Base-by-base conservation (phyloP, 2,888 invertebrate genomes). In the Andrena fulva region DNA sequence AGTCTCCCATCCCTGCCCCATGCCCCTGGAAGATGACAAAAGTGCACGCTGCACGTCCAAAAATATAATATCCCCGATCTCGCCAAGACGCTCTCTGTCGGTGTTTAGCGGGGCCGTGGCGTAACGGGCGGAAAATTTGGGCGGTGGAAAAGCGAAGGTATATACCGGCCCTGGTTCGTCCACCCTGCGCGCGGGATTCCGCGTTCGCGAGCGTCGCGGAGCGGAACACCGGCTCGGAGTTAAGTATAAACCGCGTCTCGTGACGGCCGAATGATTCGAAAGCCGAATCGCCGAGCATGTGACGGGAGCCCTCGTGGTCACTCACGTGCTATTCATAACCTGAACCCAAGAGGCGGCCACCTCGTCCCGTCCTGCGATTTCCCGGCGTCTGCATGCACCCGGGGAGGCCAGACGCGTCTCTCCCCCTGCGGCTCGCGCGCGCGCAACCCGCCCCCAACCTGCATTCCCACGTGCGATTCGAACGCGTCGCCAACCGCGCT, bases 281-380 rank as follows among this genome's bases (percentile, higher is more conserved):
- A 75, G 73, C 80, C 72, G 86, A 80, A 84, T 79, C 62, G 75
- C 66, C 77, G 75, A 77, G 85, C 87, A 89, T 90, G 90, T 91
- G 90, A 92, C 91, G 87, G 81, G 77, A 86, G 42, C 81, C 89
- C 92, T 92, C 91, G 92, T 91, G 92, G 91, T 89, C 89, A 90
- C 91, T 93, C 93, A 92, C 93, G 92, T 91, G 92, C 92, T 92
- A 91, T 91, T 93, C 92, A 91, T 91, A 92, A 91, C 91, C 83
- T 84, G 82, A 81, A 87, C 82, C 62, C 85, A 72, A 78, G 72
- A 80, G 52, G 73, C 48, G 72, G 48, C 42, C 42, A 5, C 42
- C 16, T 67, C 70, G 73, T 83, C 80, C 73, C 71, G 62, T 78
- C 54, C 76, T 77, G 20, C 77, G 73, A 60, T 67, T 81, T 68